These are phyloP conservation scores for Brachionus calyciflorus DNA, from an alignment of 1,140 invertebrate genomes.

Conservation along the genomic window DNA sequence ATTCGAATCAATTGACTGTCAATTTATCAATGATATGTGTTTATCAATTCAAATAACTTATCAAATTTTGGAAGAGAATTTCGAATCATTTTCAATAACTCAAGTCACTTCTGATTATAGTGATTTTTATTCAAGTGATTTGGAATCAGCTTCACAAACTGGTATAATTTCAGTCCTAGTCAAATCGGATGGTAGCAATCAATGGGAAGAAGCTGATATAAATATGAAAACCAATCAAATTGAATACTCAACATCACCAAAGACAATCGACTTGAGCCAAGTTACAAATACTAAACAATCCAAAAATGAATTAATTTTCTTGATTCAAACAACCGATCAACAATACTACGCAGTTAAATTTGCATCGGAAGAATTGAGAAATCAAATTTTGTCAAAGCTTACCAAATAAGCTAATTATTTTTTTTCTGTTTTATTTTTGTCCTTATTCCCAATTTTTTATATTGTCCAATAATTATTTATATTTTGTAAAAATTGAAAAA, in stretches of 20 bases:
- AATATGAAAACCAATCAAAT: not conserved
- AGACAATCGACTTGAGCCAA: not conserved
- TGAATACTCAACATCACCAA: not conserved
- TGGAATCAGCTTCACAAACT: not conserved
- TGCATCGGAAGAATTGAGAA: not conserved
- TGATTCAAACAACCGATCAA: not conserved
- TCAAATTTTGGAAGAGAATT: slow-evolving; percentile 16
- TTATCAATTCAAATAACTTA: not conserved
- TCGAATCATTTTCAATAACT: not conserved
- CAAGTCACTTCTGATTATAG: slow-evolving; percentile 19
- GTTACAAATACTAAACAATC: slow-evolving; percentile 3
- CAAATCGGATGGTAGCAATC: not conserved
- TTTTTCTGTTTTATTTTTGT: too few relatives aligned
- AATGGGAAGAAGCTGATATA: not conserved
- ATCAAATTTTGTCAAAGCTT: not conserved
- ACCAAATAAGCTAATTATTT: not conserved
- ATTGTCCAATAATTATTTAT: slow-evolving; percentile 17
- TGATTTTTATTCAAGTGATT: not conserved
- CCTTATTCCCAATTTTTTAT: too few relatives aligned
- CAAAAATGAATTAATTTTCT: not conserved
- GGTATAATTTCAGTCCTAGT: not conserved
- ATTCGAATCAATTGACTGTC: not conserved
- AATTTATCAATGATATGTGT: not conserved
- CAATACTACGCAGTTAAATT: not conserved
- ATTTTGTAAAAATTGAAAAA: not conserved